Conservation (phyloP, 2,888 invertebrate species). For the Ctenicera cuprea region DNA sequence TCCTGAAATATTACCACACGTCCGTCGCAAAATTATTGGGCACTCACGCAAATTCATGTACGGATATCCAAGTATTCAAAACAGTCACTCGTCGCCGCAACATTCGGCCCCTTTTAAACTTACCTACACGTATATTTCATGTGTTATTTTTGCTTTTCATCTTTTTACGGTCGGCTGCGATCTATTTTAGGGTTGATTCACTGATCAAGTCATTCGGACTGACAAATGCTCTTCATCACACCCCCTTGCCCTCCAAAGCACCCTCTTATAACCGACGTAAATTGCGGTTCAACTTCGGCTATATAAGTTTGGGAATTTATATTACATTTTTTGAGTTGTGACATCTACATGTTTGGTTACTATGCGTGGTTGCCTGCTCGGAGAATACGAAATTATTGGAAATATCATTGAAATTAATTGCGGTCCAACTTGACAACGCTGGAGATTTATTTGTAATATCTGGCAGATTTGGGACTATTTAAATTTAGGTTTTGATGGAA, state of each 20-base stretch:
- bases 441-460: too few relatives aligned
- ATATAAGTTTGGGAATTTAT: constrained; percentile 47
- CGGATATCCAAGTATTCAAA: constrained; percentile 46
- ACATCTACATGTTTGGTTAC: constrained; percentile 30
- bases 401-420: too few relatives aligned
- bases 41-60: constrained; percentile 46
- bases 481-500: too few relatives aligned
- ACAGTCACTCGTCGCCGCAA: constrained; percentile 42
- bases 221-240: constrained; percentile 62
- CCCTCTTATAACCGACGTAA: constrained; percentile 48
- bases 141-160: constrained; percentile 54
- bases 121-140: constrained; percentile 47
- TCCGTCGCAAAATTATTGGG: constrained; percentile 40
- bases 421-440: too few relatives aligned
- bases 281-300: constrained; percentile 45
- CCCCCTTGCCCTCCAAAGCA: constrained; percentile 44
- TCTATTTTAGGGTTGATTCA: constrained; percentile 64
- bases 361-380: neutral
- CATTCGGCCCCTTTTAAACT: constrained; percentile 47
- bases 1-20: constrained; percentile 24
- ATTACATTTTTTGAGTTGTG: constrained; percentile 38
- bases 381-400: too few relatives aligned
- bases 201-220: constrained; percentile 59
- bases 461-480: too few relatives aligned
- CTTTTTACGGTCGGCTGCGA: constrained; percentile 54